These are phyloP conservation scores for Dissostichus mawsoni DNA, from an alignment of 2,113 vertebrate genomes.

Conservation along the genomic window DNA sequence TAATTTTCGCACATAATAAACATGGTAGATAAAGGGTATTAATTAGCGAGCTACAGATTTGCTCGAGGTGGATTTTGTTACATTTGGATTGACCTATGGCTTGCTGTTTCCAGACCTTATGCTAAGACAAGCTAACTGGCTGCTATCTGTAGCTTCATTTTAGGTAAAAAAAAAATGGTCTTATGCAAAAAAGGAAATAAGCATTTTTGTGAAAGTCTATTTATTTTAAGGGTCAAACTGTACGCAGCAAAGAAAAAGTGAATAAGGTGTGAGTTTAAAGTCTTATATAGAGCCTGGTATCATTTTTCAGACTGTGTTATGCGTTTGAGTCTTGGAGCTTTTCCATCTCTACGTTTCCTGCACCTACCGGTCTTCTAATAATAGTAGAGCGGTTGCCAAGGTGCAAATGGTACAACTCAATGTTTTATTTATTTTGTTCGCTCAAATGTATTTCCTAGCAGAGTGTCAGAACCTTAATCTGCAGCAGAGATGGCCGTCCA, in stretches of 20 bases:
- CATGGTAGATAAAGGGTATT: neutral
- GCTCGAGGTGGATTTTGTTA: neutral
- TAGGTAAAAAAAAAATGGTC: too few species aligned
- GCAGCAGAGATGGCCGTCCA: conserved; percentile 51
- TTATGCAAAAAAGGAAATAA: neutral
- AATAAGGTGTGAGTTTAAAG: neutral
- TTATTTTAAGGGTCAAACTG: neutral
- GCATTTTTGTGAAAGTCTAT: neutral
- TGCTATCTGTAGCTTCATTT: too few species aligned
- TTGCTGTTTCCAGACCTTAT: too few species aligned
- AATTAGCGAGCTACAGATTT: neutral
- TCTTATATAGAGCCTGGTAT: neutral
- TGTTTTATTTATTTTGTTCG: conserved; percentile 79
- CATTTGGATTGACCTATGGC: neutral
- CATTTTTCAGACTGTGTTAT: conserved; percentile 21
- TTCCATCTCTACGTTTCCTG: conserved; percentile 43
- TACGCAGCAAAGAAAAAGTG: neutral
- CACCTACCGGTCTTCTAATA: conserved; percentile 63
- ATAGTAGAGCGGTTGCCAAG: conserved; percentile 73
- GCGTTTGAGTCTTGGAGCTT: conserved; percentile 21
- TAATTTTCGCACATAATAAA: neutral
- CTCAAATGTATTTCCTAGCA: conserved; percentile 72
- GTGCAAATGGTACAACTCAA: conserved; percentile 64
- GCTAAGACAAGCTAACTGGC: too few species aligned
- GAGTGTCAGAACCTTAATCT: conserved; percentile 74